Evolutionary conservation across 2,113 vertebrate genomes (phyloP).

Genomic region (Microcebus tavaratra): DNA sequence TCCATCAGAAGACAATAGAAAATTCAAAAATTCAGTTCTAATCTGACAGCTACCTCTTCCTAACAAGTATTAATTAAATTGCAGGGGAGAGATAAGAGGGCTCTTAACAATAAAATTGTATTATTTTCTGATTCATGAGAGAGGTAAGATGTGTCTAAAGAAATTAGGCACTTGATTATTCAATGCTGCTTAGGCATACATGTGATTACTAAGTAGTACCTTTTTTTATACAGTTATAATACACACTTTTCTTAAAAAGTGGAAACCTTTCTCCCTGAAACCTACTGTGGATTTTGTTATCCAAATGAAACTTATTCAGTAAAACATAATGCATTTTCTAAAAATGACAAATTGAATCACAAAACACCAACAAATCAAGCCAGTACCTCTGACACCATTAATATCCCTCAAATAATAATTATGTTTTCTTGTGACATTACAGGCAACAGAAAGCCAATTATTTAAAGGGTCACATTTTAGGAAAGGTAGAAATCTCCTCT

Average conservation of each 20-base stretch:
- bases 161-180: conserved; percentile 71
- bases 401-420: not conserved
- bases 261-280: conserved; percentile 32
- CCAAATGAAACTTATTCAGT: conserved; percentile 26
- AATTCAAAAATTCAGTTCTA: conserved; percentile 75
- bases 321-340: conserved; percentile 47
- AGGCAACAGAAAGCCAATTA: not conserved
- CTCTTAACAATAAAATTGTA: conserved; percentile 71
- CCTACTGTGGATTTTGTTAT: conserved; percentile 12
- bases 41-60: conserved; percentile 76
- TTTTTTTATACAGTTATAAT: conserved; percentile 41
- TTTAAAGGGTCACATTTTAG: not conserved
- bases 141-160: conserved; percentile 65
- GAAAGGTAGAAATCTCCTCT: not conserved
- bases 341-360: conserved; percentile 62
- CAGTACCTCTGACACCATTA: not conserved
- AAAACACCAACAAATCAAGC: conserved; percentile 47
- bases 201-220: conserved; percentile 51
- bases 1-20: conserved; percentile 79
- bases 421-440: not conserved
- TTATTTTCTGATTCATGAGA: conserved; percentile 67
- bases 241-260: conserved; percentile 17
- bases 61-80: conserved; percentile 72
- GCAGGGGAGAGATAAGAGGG: conserved; percentile 66
- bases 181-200: conserved; percentile 48